Evolutionary conservation across 2,113 vertebrate species (phyloP).

Genomic region (Synodontis membranacea): DNA sequence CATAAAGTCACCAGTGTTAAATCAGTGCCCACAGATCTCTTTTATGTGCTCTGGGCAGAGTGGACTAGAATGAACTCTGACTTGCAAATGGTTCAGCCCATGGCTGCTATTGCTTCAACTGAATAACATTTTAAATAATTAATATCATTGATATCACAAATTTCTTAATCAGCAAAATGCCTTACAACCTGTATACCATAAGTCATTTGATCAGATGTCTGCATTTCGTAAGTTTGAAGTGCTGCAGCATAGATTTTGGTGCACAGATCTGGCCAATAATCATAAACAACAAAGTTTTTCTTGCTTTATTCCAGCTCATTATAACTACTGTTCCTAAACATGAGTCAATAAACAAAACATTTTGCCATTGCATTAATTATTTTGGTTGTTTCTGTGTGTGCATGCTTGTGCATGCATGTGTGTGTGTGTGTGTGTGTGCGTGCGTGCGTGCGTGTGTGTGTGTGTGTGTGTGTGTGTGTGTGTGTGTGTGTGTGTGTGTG

Average conservation of each 20-base stretch:
- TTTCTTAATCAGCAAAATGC: not conserved
- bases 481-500: constrained; percentile 56
- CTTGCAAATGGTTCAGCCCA: not conserved
- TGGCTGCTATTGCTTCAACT: not conserved
- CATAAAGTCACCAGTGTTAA: not conserved
- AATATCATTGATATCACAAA: not conserved
- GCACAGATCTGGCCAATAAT: not conserved
- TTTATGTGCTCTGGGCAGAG: not conserved
- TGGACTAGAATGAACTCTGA: not conserved
- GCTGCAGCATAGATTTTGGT: not conserved
- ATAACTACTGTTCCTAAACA: not conserved
- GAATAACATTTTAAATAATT: not conserved
- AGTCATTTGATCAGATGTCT: not conserved
- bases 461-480: constrained; percentile 22
- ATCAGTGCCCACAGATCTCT: not conserved
- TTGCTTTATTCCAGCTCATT: not conserved
- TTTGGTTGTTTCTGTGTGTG: constrained; percentile 13
- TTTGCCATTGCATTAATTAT: not conserved
- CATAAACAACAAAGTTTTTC: not conserved
- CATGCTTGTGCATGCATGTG: constrained; percentile 33
- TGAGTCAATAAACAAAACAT: not conserved
- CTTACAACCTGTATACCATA: not conserved
- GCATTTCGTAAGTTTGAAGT: not conserved
- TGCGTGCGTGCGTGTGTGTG: constrained; percentile 41
- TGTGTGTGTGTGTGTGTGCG: constrained; percentile 27